Base-by-base conservation (phyloP, 2,113 vertebrate genomes). In the Periophthalmodon schlosseri region DNA sequence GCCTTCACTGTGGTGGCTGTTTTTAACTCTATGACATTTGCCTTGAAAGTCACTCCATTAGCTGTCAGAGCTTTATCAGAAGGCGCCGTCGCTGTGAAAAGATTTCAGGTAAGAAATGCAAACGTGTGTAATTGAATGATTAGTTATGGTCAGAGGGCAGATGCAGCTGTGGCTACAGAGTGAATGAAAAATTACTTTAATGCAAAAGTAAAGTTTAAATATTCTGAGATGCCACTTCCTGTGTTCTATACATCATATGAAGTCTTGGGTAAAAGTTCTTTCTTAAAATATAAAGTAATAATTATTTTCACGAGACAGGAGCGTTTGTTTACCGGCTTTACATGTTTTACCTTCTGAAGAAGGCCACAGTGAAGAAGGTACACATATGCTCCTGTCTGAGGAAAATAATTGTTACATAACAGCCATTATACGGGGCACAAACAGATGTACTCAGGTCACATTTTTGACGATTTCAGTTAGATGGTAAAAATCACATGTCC, bases 21-120 rank as follows among this genome's bases (percentile, higher is more conserved):
- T 75, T 95, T 95, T 88, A 95, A 95, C 84, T 94, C 94, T 79
- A 95, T 95, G 95, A 94, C 94, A 14, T 95, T 94, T 78, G 90
- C 94, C 68, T 84, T 95, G 54, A 95, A 95, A 83, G 89, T 95
- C 83, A 95, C 93, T 24, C 94, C 94, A 0, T n/a, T 94, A 72
- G 92, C 93, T 8, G 90, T 95, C 33, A 92, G 92, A 65, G 68
- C 93, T 9, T 78, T 95, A 72, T 94, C 95, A 0, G 95, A 95
- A 79, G 95, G 91, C 3, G 77, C 92, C 1, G 91, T 95, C 2
- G 94, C 95, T 18, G 89, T 93, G 16, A 92, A 91, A 70, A 90
- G 95, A 83, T 95, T 95, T 89, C 93, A 95, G 94, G 95, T 95
- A 66, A 79, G 79, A 56, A 44, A 18, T 49, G 18, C 18, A n/a